Conservation (phyloP, 2,113 vertebrate species). For the Gallinago paraguaiae region DNA sequence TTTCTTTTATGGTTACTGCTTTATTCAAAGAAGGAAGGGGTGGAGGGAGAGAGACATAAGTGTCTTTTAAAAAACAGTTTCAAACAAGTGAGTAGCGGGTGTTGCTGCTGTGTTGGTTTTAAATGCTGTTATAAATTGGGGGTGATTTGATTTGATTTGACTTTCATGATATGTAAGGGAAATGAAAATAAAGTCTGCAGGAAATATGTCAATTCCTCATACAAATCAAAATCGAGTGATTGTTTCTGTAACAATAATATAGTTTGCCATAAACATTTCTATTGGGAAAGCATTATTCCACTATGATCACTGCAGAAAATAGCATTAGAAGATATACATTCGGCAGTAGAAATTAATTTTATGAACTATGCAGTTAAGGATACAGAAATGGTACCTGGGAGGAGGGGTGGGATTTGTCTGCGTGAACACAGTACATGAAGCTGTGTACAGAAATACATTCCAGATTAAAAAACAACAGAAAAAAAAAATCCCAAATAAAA, state of each 20-base stretch:
- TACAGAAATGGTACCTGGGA: not conserved
- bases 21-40: not conserved
- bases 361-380: not conserved
- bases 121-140: constrained; percentile 26
- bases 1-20: not conserved
- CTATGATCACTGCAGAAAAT: constrained; percentile 20
- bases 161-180: constrained; percentile 22
- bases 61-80: not conserved
- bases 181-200: constrained; percentile 48
- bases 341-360: constrained; percentile 11
- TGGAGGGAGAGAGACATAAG: not conserved
- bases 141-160: constrained; percentile 34
- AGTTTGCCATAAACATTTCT: constrained; percentile 36
- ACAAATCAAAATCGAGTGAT: constrained; percentile 19
- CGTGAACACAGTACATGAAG: not conserved
- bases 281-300: not conserved
- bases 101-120: constrained; percentile 9
- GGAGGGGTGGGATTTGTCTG: not conserved
- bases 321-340: not conserved
- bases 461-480: not conserved
- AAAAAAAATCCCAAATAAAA: not conserved
- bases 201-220: constrained; percentile 43
- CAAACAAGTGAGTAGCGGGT: not conserved
- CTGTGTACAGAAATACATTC: not conserved
- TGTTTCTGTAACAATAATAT: constrained; percentile 27